Percentiles rank a stretch among this genome's conserved stretches.
These are phyloP conservation scores for Drosophila mercatorum DNA, from an alignment of 2,888 invertebrate genomes.

Conservation along the genomic window DNA sequence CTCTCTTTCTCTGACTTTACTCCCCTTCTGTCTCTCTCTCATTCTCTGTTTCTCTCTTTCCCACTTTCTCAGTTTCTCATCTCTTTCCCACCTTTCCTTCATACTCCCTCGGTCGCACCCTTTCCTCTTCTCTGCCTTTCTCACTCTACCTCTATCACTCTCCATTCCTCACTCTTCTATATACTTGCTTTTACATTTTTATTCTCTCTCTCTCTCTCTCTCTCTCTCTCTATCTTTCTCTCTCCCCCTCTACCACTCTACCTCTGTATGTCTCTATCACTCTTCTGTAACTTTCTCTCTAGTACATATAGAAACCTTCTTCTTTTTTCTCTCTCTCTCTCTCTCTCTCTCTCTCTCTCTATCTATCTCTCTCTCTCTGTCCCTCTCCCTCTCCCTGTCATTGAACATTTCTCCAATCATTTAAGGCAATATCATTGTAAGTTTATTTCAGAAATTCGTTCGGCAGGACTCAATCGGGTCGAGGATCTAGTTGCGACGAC, in stretches of 20 bases:
- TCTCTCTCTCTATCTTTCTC: neutral
- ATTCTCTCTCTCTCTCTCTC: too few relatives aligned
- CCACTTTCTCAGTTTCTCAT: neutral
- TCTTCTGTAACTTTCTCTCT: neutral
- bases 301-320: too few relatives aligned
- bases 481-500: slow-evolving; percentile 20
- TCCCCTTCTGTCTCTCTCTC: too few relatives aligned
- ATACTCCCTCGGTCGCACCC: too few relatives aligned
- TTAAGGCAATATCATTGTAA: slow-evolving; percentile 12
- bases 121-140: neutral
- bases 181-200: too few relatives aligned
- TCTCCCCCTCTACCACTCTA: neutral
- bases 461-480: neutral
- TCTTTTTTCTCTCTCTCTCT: neutral
- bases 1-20: too few relatives aligned
- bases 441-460: slow-evolving; percentile 34
- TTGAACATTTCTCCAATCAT: neutral
- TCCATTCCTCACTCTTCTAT: too few relatives aligned
- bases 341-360: neutral
- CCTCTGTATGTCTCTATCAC: neutral
- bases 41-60: too few relatives aligned
- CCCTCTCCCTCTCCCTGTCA: neutral
- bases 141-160: neutral
- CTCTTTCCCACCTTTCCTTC: too few relatives aligned
- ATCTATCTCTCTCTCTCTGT: neutral